Conservation (phyloP, 2,888 invertebrate genomes). For the Pollenia labialis region DNA sequence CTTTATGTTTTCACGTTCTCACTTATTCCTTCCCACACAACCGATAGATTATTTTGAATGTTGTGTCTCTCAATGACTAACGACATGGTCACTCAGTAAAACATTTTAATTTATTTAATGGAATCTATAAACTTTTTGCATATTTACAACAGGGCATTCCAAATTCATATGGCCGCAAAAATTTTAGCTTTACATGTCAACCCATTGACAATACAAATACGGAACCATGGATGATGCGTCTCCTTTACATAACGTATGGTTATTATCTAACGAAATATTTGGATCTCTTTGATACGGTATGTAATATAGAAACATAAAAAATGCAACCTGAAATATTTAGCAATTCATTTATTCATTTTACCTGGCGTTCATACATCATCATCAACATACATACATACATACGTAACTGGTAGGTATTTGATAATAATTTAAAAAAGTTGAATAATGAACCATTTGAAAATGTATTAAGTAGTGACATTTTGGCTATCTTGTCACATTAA, state of each 20-base stretch:
- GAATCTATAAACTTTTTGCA: conserved; percentile 30
- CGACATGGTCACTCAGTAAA: not conserved
- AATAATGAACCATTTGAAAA: not conserved
- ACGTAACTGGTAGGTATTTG: not conserved
- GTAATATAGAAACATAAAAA: conserved; percentile 72
- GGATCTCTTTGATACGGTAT: conserved; percentile 89
- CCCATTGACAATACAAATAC: conserved; percentile 77
- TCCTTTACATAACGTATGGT: conserved; percentile 85
- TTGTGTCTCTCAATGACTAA: no score
- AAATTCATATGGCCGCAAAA: conserved; percentile 77
- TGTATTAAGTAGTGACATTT: not conserved
- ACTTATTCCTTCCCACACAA: no score
- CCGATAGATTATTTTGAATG: no score
- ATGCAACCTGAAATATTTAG: not conserved
- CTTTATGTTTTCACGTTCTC: no score
- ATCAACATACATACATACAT: not conserved
- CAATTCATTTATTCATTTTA: not conserved
- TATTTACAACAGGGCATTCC: conserved; percentile 74
- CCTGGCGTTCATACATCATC: not conserved
- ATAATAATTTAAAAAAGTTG: not conserved
- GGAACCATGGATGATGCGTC: conserved; percentile 82
- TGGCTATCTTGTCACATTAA: no score
- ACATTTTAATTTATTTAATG: conserved; percentile 67
- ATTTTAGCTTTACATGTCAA: conserved; percentile 80
- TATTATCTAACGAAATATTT: conserved; percentile 89